phyloP scores from a whole-genome alignment of 2,113 vertebrate species.

The Chaetura pelagica region DNA sequence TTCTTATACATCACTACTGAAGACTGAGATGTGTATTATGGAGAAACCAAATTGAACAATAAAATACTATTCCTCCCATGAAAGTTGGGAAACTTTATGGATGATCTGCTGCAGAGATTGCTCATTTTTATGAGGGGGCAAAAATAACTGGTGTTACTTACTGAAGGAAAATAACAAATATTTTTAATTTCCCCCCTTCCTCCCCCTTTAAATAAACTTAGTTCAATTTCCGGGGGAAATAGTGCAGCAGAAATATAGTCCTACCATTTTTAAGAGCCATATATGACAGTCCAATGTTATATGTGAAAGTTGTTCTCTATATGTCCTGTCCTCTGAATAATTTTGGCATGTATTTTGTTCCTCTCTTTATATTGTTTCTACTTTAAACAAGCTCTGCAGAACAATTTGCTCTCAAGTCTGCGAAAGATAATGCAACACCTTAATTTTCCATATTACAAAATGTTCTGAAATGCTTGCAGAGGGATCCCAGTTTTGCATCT shows the following conservation, averaged over 20 bases:
- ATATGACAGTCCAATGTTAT: background rate
- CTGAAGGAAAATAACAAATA: background rate
- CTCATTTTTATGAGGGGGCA: background rate
- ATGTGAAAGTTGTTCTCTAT: background rate
- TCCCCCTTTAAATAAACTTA: background rate
- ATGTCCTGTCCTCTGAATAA: background rate
- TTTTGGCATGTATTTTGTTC: background rate
- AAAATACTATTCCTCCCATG: background rate
- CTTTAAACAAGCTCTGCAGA: constrained; percentile 16
- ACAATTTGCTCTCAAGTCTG: background rate
- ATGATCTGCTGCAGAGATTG: background rate
- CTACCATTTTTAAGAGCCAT: background rate
- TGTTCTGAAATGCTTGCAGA: constrained; percentile 18
- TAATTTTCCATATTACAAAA: constrained; percentile 38
- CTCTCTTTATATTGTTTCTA: background rate
- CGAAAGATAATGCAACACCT: constrained; percentile 20
- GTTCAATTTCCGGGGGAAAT: background rate
- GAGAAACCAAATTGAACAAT: background rate
- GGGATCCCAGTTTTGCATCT: background rate
- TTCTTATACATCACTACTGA: background rate
- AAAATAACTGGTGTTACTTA: background rate
- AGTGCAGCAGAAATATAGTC: background rate
- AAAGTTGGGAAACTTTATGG: background rate
- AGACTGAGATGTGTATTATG: background rate
- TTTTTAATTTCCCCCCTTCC: background rate